Base-by-base conservation (phyloP, 2,888 invertebrate species). In the Acanthosoma haemorrhoidale region DNA sequence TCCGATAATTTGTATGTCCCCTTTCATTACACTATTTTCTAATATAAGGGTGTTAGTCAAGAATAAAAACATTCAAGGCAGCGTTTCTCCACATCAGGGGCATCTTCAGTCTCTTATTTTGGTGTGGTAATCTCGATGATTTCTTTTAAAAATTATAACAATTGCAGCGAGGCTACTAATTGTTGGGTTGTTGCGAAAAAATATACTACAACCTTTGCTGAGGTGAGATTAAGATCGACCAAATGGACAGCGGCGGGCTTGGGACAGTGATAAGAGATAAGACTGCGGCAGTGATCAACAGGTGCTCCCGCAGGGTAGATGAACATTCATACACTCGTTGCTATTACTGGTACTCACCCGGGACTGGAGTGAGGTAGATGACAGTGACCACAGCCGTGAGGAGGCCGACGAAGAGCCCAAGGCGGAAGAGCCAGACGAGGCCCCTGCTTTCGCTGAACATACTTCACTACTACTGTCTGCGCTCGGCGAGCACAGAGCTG, bases 331-430 rank as follows among this genome's bases (percentile, higher is more conserved):
- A 38, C 4, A 18, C 16, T 11, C 9, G 41, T 43, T 6, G 5
- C 11, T 61, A 61, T n/a, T n/a, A n/a, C n/a, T n/a, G n/a, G 51
- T 32, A 74, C 76, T 79, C 81, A 89, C 89, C 88, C 82, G 89
- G 89, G 81, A 88, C 82, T 21, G 89, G 89, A 59, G 89, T 88
- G 72, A 88, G 84, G 79, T 89, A 86, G 74, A 89, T 85, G 73
- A 89, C 86, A 66, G 89, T 84, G 60, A 88, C 81, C 71, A 88
- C 88, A 76, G 87, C 85, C 18, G 85, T 84, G 66, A 86, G 81
- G 79, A 89, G 85, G 72, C 87, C 85, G 76, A 84, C 81, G 76
- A 89, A 82, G 77, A 89, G 84, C 21, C 86, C 84, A 77, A 85
- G 82, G 81, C 88, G 84, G 77, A 88, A 84, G 78, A 88, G 81